Conservation (phyloP, 1,140 invertebrate genomes). For the Potamilus streckersoni region DNA sequence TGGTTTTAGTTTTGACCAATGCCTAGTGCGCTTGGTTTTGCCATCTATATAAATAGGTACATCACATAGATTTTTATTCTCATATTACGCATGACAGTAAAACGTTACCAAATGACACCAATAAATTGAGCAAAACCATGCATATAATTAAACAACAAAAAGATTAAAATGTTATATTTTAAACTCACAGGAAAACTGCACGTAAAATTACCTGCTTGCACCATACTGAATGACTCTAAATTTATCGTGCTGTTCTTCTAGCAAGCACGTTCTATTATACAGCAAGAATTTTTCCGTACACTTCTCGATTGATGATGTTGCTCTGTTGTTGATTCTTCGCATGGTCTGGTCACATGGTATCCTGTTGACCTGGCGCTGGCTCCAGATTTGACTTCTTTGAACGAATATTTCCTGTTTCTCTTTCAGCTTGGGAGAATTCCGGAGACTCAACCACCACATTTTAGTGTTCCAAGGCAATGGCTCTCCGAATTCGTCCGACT, state of each 20-base stretch:
- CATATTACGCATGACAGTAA: no score
- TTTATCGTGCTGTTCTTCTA: conserved; percentile 13
- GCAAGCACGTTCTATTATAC: conserved; percentile 31
- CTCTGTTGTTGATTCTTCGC: conserved; percentile 22
- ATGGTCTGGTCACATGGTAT: conserved; percentile 35
- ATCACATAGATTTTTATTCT: no score
- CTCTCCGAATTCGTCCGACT: conserved; percentile 28
- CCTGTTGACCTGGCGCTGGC: conserved; percentile 33
- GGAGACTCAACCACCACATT: conserved; percentile 48
- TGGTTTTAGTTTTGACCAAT: no score
- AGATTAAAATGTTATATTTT: not conserved
- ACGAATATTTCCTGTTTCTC: conserved; percentile 53
- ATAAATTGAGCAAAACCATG: no score
- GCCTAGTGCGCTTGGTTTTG: no score
- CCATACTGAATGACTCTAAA: conserved; percentile 28
- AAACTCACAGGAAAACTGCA: not conserved
- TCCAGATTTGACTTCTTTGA: conserved; percentile 25
- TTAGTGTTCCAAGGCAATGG: conserved; percentile 43
- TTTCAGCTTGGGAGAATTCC: conserved; percentile 40
- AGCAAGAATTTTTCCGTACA: conserved; percentile 38
- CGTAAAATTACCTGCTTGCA: conserved; percentile 12
- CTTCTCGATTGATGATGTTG: conserved; percentile 29
- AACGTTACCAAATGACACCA: no score
- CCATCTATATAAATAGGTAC: no score
- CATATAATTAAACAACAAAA: no score